A percentile compares a stretch with the other conserved stretches of the same genome.
phyloP scores from a whole-genome alignment of 2,113 vertebrate genomes.

The Barbus barbus region DNA sequence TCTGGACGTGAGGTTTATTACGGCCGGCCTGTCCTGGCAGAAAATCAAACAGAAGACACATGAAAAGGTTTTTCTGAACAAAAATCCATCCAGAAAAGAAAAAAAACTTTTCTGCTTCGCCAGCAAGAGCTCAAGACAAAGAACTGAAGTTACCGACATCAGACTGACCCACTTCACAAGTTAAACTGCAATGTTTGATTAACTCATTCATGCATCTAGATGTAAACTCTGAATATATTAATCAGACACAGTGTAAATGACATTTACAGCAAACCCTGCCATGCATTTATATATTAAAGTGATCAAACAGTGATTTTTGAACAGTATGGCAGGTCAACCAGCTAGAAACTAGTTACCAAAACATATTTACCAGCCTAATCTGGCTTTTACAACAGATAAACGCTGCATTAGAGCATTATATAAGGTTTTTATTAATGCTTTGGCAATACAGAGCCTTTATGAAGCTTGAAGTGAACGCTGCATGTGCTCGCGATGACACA shows the following conservation, averaged over 20 bases:
- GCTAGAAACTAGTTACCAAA: not conserved
- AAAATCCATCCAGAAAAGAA: constrained; percentile 12
- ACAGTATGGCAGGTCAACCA: too few relatives aligned
- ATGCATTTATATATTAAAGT: not conserved
- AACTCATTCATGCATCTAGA: not conserved
- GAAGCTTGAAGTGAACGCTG: not conserved
- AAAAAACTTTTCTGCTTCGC: constrained; percentile 39
- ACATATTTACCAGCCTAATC: not conserved
- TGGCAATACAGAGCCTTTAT: not conserved
- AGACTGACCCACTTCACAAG: not conserved
- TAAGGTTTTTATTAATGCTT: not conserved
- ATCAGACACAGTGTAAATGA: not conserved
- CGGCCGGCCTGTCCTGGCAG: not conserved
- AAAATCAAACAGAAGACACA: constrained; percentile 9
- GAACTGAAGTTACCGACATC: too few relatives aligned
- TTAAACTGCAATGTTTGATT: not conserved
- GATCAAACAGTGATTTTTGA: too few relatives aligned
- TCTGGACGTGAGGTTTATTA: not conserved
- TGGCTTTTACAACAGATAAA: not conserved
- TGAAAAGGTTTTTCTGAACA: too few relatives aligned
- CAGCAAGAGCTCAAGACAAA: constrained; percentile 30
- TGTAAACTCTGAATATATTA: not conserved
- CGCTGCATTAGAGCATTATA: not conserved
- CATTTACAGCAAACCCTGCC: not conserved
- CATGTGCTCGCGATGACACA: too few relatives aligned